Conservation (phyloP, 2,113 vertebrate genomes). For the Istiophorus platypterus region DNA sequence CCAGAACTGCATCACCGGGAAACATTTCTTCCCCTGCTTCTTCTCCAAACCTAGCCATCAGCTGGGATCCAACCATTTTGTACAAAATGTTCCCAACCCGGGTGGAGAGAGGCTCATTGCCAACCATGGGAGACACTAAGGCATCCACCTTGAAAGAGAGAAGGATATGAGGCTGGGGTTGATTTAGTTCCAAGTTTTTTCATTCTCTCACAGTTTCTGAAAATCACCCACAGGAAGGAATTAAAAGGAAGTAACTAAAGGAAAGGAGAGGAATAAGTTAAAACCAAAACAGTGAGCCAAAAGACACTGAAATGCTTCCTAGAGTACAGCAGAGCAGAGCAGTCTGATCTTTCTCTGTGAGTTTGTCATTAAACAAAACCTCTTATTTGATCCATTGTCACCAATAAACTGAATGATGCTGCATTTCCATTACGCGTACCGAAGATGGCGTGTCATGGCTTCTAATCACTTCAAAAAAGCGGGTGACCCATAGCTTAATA, state of each 20-base stretch:
- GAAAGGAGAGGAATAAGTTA: too few relatives aligned
- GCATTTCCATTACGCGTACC: too few relatives aligned
- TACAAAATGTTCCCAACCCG: slow-evolving; percentile 56
- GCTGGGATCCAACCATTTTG: not conserved
- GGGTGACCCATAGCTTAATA: too few relatives aligned
- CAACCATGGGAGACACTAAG: slow-evolving; percentile 69
- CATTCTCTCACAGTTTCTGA: not conserved
- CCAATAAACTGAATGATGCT: too few relatives aligned
- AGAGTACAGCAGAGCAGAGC: too few relatives aligned
- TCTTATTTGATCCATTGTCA: too few relatives aligned
- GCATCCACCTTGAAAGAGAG: slow-evolving; percentile 44
- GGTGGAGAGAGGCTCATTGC: slow-evolving; percentile 40
- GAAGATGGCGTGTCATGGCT: too few relatives aligned
- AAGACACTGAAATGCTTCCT: too few relatives aligned
- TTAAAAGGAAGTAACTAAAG: not conserved
- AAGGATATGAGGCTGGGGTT: not conserved
- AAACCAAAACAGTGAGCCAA: too few relatives aligned
- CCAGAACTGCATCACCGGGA: slow-evolving; percentile 47
- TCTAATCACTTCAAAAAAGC: too few relatives aligned
- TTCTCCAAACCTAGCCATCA: slow-evolving; percentile 32
- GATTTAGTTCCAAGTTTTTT: not conserved
- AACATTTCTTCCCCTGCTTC: not conserved
- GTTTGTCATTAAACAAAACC: too few relatives aligned
- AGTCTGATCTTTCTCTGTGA: too few relatives aligned
- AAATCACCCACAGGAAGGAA: not conserved